phyloP scores from a whole-genome alignment of 2,113 vertebrate genomes.

The Aphyosemion australe region DNA sequence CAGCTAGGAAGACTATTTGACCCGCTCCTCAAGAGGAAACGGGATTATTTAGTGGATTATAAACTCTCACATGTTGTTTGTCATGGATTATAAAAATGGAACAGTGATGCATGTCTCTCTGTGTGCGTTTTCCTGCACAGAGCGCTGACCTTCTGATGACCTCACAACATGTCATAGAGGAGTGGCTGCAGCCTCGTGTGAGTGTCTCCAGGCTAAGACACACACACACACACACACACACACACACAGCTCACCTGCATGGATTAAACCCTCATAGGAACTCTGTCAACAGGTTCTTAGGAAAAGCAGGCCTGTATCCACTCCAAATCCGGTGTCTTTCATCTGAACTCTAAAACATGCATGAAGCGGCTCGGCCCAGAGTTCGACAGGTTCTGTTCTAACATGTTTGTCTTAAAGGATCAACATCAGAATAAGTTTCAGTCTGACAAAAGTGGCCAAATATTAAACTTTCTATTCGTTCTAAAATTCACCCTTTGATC shows the following conservation, averaged over 20 bases:
- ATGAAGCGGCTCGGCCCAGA: background rate
- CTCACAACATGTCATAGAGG: conserved; percentile 31
- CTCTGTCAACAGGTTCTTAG: conserved; percentile 36
- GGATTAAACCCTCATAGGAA: conserved; percentile 35
- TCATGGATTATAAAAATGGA: background rate
- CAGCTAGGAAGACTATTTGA: no score
- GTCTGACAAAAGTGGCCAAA: no score
- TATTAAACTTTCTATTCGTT: no score
- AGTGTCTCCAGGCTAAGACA: conserved; percentile 2
- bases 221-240: conserved; percentile 7
- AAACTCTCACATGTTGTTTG: background rate
- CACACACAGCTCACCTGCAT: conserved; percentile 25
- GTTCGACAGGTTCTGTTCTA: background rate
- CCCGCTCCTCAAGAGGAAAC: background rate
- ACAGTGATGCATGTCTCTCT: no score
- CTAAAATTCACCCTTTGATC: no score
- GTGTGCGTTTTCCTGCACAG: conserved; percentile 4
- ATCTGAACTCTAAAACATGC: conserved; percentile 4
- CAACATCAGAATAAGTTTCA: no score
- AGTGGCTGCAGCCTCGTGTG: conserved; percentile 10
- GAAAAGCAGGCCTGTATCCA: background rate
- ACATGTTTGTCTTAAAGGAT: background rate
- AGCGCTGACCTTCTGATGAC: conserved; percentile 51
- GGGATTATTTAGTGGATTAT: background rate
- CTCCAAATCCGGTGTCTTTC: conserved; percentile 14